These are phyloP conservation scores for Rhingia campestris DNA, from an alignment of 2,888 invertebrate genomes.

Conservation along the genomic window DNA sequence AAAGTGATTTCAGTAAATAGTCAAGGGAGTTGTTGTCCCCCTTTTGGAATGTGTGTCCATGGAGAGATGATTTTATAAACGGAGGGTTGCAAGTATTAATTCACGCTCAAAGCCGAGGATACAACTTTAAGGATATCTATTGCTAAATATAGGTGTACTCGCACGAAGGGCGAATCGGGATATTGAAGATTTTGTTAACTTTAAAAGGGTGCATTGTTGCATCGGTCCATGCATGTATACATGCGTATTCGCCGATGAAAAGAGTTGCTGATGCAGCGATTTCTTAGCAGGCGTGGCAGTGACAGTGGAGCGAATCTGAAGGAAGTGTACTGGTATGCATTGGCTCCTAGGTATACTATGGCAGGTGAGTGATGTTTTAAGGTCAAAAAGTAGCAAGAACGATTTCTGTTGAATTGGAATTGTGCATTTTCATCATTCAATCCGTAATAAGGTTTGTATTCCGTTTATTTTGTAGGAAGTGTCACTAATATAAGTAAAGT, in stretches of 20 bases:
- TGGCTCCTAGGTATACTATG: neutral
- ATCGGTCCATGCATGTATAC: neutral
- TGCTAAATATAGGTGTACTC: neutral
- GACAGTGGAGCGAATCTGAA: too few species aligned
- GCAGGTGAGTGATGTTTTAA: neutral
- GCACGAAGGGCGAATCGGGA: neutral
- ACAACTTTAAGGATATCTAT: neutral
- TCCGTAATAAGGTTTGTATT: too few species aligned
- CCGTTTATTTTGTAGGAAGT: too few species aligned
- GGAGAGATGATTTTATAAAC: constrained; percentile 28
- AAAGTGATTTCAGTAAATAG: constrained; percentile 59
- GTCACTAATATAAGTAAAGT: too few species aligned
- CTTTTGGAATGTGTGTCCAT: constrained; percentile 23
- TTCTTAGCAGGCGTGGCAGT: neutral
- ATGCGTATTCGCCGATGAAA: neutral
- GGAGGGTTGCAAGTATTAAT: neutral
- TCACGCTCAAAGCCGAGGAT: neutral
- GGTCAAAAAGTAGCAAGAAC: too few species aligned
- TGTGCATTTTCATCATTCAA: too few species aligned
- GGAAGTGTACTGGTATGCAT: neutral
- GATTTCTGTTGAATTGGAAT: too few species aligned
- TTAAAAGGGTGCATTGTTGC: neutral
- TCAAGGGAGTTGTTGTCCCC: constrained; percentile 14
- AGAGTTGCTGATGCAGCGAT: neutral
- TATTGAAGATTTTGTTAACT: constrained; percentile 11